Evolutionary conservation across 2,888 invertebrate genomes (phyloP), one percentile per base, ranked within the genome.

Genomic region (Tuberolachnus salignus): DNA sequence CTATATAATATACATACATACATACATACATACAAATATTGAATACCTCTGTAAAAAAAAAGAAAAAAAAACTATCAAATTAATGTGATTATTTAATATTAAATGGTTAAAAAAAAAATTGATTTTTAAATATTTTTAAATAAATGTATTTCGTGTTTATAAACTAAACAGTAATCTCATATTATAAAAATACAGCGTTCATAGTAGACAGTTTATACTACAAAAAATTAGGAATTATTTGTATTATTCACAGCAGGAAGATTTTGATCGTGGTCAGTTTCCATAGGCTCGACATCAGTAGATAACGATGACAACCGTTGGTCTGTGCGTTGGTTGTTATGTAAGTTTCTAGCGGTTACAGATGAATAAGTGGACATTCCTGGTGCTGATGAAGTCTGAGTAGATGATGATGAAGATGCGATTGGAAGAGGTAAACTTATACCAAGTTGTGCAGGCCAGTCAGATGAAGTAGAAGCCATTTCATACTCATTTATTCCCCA

Each of bases 231-330:
- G 69, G 78, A 69, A 51, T 69, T 51, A 51, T 78, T 78, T 61
- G 78, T 51, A 13, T 78, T 78, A 44, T 78, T 78, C 42, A 78
- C 69, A 8, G 78, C 78, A 8, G 78, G 78, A 69, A 78, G 9
- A 61, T 78, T 78, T 78, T 78, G 78, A 78, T 78, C 78, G 69
- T 78, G 78, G 51, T 78, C 78, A 42, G 78, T 78, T 49, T 78
- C 78, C 78, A 78, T 78, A 14, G 78, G 69, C 69, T 78, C 78
- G 59, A 67, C 59, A 21, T 78, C 49, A 78, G 57, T 11, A 51
- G 78, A 61, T 42, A 66, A 19, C 16, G 75, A 55, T 34, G 78
- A 51, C 23, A 78, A 59, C 13, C 59, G 34, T 67, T 57, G 78
- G 16, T 78, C 78, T n/a, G n/a, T n/a, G n/a, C n/a, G n/a, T n/a